Base-by-base conservation (phyloP, 2,888 invertebrate genomes). In the Chouioia cunea region DNA sequence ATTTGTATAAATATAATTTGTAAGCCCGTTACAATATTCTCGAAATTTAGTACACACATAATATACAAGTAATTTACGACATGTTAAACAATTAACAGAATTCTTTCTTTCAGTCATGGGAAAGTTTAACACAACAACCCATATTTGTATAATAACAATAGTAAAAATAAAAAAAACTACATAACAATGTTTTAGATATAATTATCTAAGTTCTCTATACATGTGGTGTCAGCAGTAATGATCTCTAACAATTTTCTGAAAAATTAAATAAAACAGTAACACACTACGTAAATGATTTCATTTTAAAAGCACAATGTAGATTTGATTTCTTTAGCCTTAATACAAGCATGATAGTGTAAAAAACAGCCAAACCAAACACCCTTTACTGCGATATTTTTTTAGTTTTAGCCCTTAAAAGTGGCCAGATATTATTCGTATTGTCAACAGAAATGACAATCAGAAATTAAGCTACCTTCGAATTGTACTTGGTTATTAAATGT, bases 101-200 rank as follows among this genome's bases (percentile, higher is more conserved):
- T 50, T 27, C 52, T 65, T 67, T 66, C 63, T 65, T 67, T 63
- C 64, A 71, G 64, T 68, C 71, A 60, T 54, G 18, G 44, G n/a
- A 54, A 44, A 52, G 43, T 70, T 70, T 16, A 52, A 71, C 23
- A 20, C 22, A 68, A 16, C 56, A 56, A 44, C 47, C 15, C 36
- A 36, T 36, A 36, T 36, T 4, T 36, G 36, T 36, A 36, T 18
- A 44, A 44, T 43, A 43, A 50, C 16, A 44, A 43, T 50, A 12
- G 20, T 47, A 48, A 50, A 22, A 44, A 57, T 54, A 20, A 53
- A 36, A n/a, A 53, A 44, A 57, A 15, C 4, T 22, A 52, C n/a
- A 52, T 22, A 48, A 60, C 3, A 47, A 48, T 56, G 16, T 53
- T 53, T 36, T 50, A 8, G 44, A 27, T 23, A 22, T 14, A 53